Evolutionary conservation across 2,797 vertebrate genomes (phyloP), one percentile per base, ranked within the genome.

Genomic region (Hozukius guyotensis): DNA sequence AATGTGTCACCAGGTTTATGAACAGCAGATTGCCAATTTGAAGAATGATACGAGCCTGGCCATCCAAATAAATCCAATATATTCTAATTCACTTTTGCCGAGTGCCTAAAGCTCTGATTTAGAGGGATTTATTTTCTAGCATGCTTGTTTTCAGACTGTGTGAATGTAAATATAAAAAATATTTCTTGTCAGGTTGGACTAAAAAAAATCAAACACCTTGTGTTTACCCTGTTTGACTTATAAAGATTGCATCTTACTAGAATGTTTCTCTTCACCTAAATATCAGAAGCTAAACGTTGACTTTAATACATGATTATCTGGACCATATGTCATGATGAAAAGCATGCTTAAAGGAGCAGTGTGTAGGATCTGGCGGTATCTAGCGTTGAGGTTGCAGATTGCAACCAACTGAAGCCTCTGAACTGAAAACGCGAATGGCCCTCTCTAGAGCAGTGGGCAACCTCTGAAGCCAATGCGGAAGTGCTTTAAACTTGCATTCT

Each of bases 1-100:
- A 81, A 86, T 67, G 27, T 88, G 81, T 86, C 89, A 73, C 36
- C 59, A 32, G 56, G 56, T 89, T 89, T 85, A 91, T 82, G 61
- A 86, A 77, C 72, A 88, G 78, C 49, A 89, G 80, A 92, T 92
- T 92, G 90, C 78, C 88, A 92, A 89, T 92, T 90, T 88, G 70
- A 80, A n/a, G 63, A 67, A 67, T 38, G 73, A 89, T 82, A 86
- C 81, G 65, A 87, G 84, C 64, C 61, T 11, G 31, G 80, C 62
- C 38, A 22, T 84, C 82, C 68, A 87, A 74, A 75, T 76, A 38
- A 86, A 86, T 78, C 72, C 81, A 88, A 75, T 86, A 81, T 64
- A 75, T 83, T 78, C 59, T 49, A 69, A 84, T 80, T 82, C 31
- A n/a, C 8, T 34, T 89, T 87, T 83, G 68, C 85, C 83, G 63